phyloP scores from a whole-genome alignment of 2,797 vertebrate species.

The Carcharodon carcharias region DNA sequence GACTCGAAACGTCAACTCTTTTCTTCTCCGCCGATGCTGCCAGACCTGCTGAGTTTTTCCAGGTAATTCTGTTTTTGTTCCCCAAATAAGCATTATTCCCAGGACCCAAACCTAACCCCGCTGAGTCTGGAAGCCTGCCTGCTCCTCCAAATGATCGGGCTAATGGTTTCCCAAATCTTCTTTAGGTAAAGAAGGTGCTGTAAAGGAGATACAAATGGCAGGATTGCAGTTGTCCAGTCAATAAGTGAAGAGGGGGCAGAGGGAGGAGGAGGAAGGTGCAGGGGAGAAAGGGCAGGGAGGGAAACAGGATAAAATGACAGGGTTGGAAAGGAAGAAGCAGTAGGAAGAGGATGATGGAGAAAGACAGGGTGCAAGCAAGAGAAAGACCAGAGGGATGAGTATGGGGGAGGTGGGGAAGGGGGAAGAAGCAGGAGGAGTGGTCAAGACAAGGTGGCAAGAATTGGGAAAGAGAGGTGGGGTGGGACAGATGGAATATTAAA shows the following conservation, averaged over 20 bases:
- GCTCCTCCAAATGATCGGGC: neutral
- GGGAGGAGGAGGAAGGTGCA: neutral
- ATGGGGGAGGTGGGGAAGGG: neutral
- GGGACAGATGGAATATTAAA: neutral
- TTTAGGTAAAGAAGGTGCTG: no score
- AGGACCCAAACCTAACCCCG: neutral
- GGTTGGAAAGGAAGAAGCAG: neutral
- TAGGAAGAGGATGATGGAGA: neutral
- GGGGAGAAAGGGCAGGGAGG: neutral
- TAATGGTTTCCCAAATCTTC: neutral
- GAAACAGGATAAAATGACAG: neutral
- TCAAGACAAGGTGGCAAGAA: neutral
- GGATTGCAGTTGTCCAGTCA: neutral
- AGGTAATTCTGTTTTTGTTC: no score
- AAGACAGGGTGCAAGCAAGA: no score
- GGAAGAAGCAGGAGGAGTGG: neutral
- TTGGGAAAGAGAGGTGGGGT: neutral
- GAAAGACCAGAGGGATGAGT: neutral
- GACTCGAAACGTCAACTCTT: no score
- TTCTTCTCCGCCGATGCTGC: no score
- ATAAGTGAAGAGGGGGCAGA: neutral
- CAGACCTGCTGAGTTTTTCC: no score
- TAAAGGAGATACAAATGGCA: no score
- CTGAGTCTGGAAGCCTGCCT: neutral
- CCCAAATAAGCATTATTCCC: neutral